phyloP scores from a whole-genome alignment of 1,140 invertebrate genomes.

The Olivierus martensii region DNA sequence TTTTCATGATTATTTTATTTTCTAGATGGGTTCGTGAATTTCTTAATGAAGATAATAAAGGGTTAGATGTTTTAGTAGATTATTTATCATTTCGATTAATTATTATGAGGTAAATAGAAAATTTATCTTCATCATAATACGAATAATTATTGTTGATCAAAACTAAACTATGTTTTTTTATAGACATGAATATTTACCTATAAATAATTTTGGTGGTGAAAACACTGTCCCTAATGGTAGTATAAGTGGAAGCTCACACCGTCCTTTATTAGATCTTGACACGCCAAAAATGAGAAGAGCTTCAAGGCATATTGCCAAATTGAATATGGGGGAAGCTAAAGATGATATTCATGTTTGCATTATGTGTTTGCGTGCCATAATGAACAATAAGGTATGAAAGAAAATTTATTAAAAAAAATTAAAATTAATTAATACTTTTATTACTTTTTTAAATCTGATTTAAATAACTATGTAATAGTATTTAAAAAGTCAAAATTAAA shows the following conservation, averaged over 20 bases:
- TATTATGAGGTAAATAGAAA: slow-evolving; percentile 54
- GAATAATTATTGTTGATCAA: too few relatives aligned
- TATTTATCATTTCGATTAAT: slow-evolving; percentile 87
- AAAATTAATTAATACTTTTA: too few relatives aligned
- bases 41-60: slow-evolving; percentile 87
- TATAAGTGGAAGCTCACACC: background rate
- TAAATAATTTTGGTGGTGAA: too few relatives aligned
- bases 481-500: too few relatives aligned
- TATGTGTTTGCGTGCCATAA: slow-evolving; percentile 95
- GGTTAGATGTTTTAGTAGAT: slow-evolving; percentile 89
- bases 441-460: too few relatives aligned
- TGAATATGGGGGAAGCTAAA: slow-evolving; percentile 94
- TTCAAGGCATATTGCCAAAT: slow-evolving; percentile 66
- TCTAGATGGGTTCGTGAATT: slow-evolving; percentile 95
- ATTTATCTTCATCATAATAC: too few relatives aligned
- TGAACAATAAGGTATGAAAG: slow-evolving; percentile 99
- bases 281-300: slow-evolving; percentile 55
- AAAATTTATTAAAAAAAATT: too few relatives aligned
- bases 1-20: too few relatives aligned
- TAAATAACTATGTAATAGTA: too few relatives aligned
- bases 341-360: slow-evolving; percentile 99
- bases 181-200: too few relatives aligned
- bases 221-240: too few relatives aligned
- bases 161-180: too few relatives aligned
- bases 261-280: slow-evolving; percentile 43